These are phyloP conservation scores for Escarpia spicata DNA, from an alignment of 2,888 invertebrate species.

Conservation along the genomic window DNA sequence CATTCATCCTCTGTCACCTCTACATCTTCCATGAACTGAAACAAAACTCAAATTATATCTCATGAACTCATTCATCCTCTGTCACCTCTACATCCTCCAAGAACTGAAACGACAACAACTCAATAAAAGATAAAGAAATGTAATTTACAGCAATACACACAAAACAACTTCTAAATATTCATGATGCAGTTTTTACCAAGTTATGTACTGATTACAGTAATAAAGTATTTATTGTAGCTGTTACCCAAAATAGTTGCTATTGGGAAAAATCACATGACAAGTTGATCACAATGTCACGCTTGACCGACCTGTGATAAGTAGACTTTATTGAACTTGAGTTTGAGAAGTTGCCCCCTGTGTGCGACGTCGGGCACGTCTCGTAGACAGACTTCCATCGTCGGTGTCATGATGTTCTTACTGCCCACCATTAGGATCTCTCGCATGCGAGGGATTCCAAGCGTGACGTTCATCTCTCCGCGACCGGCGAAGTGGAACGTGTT, in stretches of 20 bases:
- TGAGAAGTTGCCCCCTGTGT: conserved; percentile 75
- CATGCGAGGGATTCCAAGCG: conserved; percentile 96
- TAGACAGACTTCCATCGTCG: conserved; percentile 94
- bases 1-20: conserved; percentile 51
- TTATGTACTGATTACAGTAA: no score
- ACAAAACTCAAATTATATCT: no score
- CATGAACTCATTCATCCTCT: no score
- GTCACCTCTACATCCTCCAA: no score
- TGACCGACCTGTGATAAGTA: conserved; percentile 74
- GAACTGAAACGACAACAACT: conserved; percentile 3
- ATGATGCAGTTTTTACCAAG: no score
- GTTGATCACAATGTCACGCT: background rate
- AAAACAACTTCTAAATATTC: no score
- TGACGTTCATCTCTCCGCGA: conserved; percentile 99
- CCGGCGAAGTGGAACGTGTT: conserved; percentile 99
- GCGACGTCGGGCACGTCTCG: conserved; percentile 60
- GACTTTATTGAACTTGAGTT: conserved; percentile 80
- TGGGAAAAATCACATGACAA: no score
- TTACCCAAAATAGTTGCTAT: no score
- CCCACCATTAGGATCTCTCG: conserved; percentile 96
- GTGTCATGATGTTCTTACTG: conserved; percentile 91
- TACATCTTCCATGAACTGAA: conserved; percentile 76
- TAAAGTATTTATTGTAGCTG: no score
- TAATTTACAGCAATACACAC: no score
- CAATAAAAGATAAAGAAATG: no score